These are phyloP conservation scores for Itoplectis maculator DNA, from an alignment of 2,888 invertebrate genomes.

Conservation along the genomic window DNA sequence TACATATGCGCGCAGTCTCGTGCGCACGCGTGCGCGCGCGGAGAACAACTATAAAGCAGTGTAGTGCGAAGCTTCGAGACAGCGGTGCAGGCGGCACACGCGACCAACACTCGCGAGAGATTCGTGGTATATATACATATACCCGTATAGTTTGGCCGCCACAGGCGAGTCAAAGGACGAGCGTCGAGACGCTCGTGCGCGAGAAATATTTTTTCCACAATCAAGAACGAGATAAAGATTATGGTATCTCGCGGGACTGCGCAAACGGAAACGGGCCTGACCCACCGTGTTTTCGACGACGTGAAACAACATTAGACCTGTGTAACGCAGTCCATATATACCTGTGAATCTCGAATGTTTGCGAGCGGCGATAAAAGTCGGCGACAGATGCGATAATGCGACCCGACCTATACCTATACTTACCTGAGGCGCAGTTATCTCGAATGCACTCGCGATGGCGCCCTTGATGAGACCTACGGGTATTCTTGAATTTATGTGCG, in stretches of 20 bases:
- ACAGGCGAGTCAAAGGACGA: no score
- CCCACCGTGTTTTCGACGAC: slow-evolving; percentile 9
- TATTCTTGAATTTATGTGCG: slow-evolving; percentile 4
- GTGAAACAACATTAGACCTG: slow-evolving; percentile 1
- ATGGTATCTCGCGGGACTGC: slow-evolving; percentile 50
- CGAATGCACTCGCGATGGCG: slow-evolving; percentile 22
- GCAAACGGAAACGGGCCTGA: slow-evolving; percentile 24
- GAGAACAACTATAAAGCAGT: slow-evolving; percentile 46
- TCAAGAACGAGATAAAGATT: slow-evolving; percentile 53
- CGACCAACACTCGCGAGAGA: slow-evolving; percentile 12
- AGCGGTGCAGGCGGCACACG: slow-evolving; percentile 21
- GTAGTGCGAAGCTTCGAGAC: slow-evolving; percentile 34
- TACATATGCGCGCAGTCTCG: no score
- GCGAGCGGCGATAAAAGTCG: slow-evolving; percentile 49
- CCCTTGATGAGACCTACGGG: neutral
- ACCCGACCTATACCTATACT: no score
- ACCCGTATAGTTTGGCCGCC: no score
- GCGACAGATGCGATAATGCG: slow-evolving; percentile 38
- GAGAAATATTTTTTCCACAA: no score
- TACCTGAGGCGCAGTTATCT: slow-evolving; percentile 37
- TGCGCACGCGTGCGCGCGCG: slow-evolving; percentile 57
- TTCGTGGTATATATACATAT: no score
- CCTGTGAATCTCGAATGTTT: slow-evolving; percentile 64
- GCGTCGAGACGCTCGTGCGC: no score
- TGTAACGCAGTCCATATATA: slow-evolving; percentile 7